These are phyloP conservation scores for Drosophila borealis DNA, from an alignment of 2,888 invertebrate genomes.

Conservation along the genomic window DNA sequence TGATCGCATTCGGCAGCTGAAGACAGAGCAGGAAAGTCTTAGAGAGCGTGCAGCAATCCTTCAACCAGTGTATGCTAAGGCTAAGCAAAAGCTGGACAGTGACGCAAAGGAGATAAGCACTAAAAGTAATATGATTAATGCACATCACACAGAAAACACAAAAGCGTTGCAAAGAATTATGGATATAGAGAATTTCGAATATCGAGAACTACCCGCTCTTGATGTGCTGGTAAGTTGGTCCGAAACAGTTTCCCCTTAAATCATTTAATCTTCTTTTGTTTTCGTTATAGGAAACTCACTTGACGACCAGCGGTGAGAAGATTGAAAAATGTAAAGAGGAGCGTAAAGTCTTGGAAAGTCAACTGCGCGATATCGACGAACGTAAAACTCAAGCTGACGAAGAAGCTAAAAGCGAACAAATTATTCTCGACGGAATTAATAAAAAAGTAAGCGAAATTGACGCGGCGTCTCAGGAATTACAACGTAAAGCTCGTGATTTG, in stretches of 20 bases:
- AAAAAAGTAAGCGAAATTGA: conserved; percentile 82
- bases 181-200: conserved; percentile 82
- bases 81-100: conserved; percentile 9
- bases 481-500: conserved; percentile 58
- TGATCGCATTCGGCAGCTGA: conserved; percentile 86
- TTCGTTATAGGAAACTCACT: conserved; percentile 47
- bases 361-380: conserved; percentile 76
- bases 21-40: conserved; percentile 37
- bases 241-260: background rate
- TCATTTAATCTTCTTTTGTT: background rate
- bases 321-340: conserved; percentile 82
- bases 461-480: conserved; percentile 50
- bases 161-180: conserved; percentile 64
- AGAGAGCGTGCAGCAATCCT: conserved; percentile 29
- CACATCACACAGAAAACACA: conserved; percentile 54
- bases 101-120: conserved; percentile 28
- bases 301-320: conserved; percentile 44
- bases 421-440: conserved; percentile 83
- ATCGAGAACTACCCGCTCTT: conserved; percentile 79
- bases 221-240: conserved; percentile 74
- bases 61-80: conserved; percentile 24
- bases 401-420: conserved; percentile 42
- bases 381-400: conserved; percentile 36
- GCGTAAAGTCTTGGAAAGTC: conserved; percentile 77
- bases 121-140: conserved; percentile 49